Conservation (phyloP, 2,888 invertebrate genomes). For the Galeruca laticollis region DNA sequence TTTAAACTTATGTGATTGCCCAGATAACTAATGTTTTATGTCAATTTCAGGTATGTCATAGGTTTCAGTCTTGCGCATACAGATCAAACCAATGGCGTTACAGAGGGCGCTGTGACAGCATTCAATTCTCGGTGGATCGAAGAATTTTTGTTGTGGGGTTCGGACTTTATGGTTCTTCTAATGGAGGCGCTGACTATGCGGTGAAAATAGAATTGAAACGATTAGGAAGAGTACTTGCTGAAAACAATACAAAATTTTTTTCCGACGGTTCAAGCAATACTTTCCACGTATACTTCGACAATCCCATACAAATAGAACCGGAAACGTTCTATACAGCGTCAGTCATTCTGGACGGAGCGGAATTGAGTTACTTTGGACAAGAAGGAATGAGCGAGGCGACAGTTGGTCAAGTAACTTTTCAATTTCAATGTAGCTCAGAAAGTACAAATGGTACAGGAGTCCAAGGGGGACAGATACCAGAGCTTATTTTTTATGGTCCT, state of each 20-base stretch:
- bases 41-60: constrained; percentile 83
- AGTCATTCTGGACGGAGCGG: constrained; percentile 93
- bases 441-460: constrained; percentile 98
- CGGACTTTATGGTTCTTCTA: constrained; percentile 95
- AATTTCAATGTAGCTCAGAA: constrained; percentile 97
- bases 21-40: neutral
- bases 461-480: constrained; percentile 97
- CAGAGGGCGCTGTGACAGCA: constrained; percentile 94
- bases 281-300: constrained; percentile 89
- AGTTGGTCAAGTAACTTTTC: constrained; percentile 93
- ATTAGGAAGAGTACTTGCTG: constrained; percentile 87
- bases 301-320: constrained; percentile 70
- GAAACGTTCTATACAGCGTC: constrained; percentile 72
- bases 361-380: constrained; percentile 96
- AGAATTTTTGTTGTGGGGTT: constrained; percentile 96
- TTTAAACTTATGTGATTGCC: neutral
- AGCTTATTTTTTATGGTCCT: constrained; percentile 96
- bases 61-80: constrained; percentile 97
- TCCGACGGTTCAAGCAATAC: constrained; percentile 97
- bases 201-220: constrained; percentile 95
- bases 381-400: constrained; percentile 96
- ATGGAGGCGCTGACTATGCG: constrained; percentile 94
- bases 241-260: constrained; percentile 93
- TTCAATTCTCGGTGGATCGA: constrained; percentile 96
- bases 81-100: constrained; percentile 98